These are phyloP conservation scores for Zaprionus taronus DNA, from an alignment of 1,140 invertebrate species.

Conservation along the genomic window DNA sequence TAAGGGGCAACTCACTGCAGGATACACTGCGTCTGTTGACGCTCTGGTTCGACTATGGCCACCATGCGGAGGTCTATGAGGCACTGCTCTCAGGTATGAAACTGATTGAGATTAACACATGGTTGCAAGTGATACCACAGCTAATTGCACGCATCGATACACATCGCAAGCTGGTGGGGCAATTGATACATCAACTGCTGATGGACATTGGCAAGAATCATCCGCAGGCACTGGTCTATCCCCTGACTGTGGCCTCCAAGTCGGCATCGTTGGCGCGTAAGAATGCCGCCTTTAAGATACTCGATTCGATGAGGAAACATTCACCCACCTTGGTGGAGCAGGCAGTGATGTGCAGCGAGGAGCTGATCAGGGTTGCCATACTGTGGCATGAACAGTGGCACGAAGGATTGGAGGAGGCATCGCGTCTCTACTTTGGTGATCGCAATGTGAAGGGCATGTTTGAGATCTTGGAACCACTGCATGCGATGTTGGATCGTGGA, in stretches of 20 bases:
- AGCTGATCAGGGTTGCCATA: slow-evolving; percentile 98
- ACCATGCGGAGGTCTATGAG: slow-evolving; percentile 96
- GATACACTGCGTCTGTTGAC: slow-evolving; percentile 97
- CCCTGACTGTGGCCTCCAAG: slow-evolving; percentile 98
- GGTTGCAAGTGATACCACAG: slow-evolving; percentile 99
- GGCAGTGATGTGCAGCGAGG: slow-evolving; percentile 97
- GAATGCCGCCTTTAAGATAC: slow-evolving; percentile 96
- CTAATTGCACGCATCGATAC: slow-evolving; percentile 99
- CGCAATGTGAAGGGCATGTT: slow-evolving; percentile 98
- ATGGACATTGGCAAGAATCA: slow-evolving; percentile 97
- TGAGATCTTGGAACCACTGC: slow-evolving; percentile 96
- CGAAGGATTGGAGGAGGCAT: slow-evolving; percentile 99
- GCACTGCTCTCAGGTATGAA: slow-evolving; percentile 96
- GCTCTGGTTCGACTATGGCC: slow-evolving; percentile 98
- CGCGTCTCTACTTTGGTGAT: slow-evolving; percentile 97
- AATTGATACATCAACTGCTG: slow-evolving; percentile 96
- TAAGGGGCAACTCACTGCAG: slow-evolving; percentile 97
- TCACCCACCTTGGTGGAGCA: slow-evolving; percentile 96
- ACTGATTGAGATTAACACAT: slow-evolving; percentile 98
- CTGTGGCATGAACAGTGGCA: slow-evolving; percentile 99
- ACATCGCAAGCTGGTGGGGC: slow-evolving; percentile 92
- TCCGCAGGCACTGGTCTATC: slow-evolving; percentile 97
- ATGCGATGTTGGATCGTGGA: slow-evolving; percentile 96
- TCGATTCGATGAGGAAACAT: slow-evolving; percentile 98
- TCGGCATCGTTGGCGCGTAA: slow-evolving; percentile 94